Percentiles rank a stretch among this genome's conserved stretches.
These are phyloP conservation scores for Cydia pomonella DNA, from an alignment of 1,140 invertebrate species.

Conservation along the genomic window DNA sequence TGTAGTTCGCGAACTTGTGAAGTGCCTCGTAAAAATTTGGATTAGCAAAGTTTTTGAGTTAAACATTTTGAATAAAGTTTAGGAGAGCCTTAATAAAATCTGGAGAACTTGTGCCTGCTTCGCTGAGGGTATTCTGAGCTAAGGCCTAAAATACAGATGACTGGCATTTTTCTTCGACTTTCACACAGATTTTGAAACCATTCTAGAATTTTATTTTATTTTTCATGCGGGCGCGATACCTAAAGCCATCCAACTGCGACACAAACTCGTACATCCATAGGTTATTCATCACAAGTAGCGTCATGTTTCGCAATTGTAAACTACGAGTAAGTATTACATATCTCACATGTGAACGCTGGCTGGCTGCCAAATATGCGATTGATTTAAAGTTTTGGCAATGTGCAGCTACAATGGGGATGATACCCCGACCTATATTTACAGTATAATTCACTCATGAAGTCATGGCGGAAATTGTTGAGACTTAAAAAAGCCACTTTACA, in stretches of 20 bases:
- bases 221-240: too few relatives aligned
- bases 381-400: constrained; percentile 6
- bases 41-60: constrained; percentile 7
- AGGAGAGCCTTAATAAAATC: not conserved
- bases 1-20: not conserved
- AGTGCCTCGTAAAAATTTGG: constrained; percentile 8
- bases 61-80: not conserved
- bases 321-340: too few relatives aligned
- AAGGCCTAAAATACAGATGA: not conserved
- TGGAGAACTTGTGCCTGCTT: not conserved
- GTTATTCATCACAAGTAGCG: not conserved
- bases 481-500: too few relatives aligned
- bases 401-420: not conserved
- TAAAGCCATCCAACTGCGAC: not conserved
- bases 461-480: too few relatives aligned
- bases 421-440: not conserved
- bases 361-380: constrained; percentile 3
- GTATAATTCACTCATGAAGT: not conserved
- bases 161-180: not conserved
- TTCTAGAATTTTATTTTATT: too few relatives aligned
- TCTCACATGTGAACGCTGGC: not conserved
- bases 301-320: not conserved
- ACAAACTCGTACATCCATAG: not conserved
- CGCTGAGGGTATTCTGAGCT: not conserved
- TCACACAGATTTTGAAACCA: too few relatives aligned